Base-by-base conservation (phyloP, 64 coral and sea anemone species). In the Actinia tenebrosa region DNA sequence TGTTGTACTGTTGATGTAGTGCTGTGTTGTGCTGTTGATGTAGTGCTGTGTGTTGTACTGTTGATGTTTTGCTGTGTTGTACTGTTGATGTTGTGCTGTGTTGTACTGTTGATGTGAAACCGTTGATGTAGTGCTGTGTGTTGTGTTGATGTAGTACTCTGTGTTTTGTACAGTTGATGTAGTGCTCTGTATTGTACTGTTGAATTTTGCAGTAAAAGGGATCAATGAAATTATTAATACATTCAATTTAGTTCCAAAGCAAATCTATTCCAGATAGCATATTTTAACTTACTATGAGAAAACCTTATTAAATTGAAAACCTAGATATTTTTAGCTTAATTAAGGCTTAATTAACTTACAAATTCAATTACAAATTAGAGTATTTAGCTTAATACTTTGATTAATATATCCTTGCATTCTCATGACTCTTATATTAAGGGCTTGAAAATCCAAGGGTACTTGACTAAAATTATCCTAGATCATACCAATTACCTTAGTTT, bases 311-410 rank as follows among this genome's bases (percentile, higher is more conserved):
- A 14, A 66, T 10, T 66, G 63, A 25, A 75, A 10, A 75, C n/a
- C 69, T 75, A 75, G 69, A 75, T 75, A 75, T 75, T 75, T 75
- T 75, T 75, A 75, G 69, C 69, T 75, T 75, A 75, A 27, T 75
- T 75, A 42, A 75, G 69, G 69, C 69, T 37, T 30, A 75, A 75
- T 75, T 75, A 75, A 75, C 69, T 75, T 75, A 75, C 69, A 30
- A 30, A 75, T 75, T 75, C 69, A 75, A 75, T 14, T 69, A 75
- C 69, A 42, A 75, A 75, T 75, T 75, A 75, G 69, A 75, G 69
- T 75, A 75, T 75, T 75, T 75, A 75, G 69, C 14, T 75, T 75
- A 75, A 75, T 75, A 75, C 69, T 75, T 75, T 27, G 25, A 71
- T 71, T 75, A 72, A 72, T 72, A 14, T 15, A 30, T 75, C 11